Percentiles rank a stretch among this genome's conserved stretches.
Conservation (phyloP, 92 coral and sea anemone species). For the Porites lobata region DNA sequence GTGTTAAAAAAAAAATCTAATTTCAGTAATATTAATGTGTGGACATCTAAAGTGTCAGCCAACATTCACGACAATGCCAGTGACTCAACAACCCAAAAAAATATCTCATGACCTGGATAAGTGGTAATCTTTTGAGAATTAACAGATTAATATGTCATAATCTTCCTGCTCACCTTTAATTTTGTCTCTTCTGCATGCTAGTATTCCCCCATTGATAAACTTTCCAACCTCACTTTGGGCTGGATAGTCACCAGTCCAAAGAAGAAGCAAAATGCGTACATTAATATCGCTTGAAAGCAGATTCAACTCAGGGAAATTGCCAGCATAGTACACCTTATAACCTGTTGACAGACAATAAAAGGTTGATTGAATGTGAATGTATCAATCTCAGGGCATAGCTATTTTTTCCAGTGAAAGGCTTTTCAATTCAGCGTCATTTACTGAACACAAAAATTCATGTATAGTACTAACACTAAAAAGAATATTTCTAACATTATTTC, state of each 20-base stretch:
- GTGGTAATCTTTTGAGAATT: neutral
- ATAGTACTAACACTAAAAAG: too few species aligned
- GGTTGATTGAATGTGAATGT: too few species aligned
- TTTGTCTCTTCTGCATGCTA: constrained; percentile 70
- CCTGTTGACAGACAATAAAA: constrained; percentile 2
- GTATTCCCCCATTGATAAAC: constrained; percentile 63
- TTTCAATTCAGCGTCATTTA: too few species aligned
- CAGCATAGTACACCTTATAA: constrained; percentile 53
- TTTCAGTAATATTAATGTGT: too few species aligned
- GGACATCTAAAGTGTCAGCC: too few species aligned
- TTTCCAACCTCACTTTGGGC: constrained; percentile 75
- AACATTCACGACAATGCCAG: too few species aligned
- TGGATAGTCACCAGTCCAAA: constrained; percentile 76
- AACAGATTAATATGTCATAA: neutral
- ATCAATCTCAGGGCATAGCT: too few species aligned
- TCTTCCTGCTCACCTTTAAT: constrained; percentile 46
- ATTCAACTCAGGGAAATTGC: constrained; percentile 17
- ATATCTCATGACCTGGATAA: neutral
- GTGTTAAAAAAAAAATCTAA: too few species aligned
- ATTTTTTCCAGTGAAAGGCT: too few species aligned
- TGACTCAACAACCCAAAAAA: too few species aligned
- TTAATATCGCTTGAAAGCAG: constrained; percentile 31
- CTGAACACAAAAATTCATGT: too few species aligned
- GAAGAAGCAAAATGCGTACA: constrained; percentile 53
- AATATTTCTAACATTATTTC: too few species aligned